Evolutionary conservation across 1,140 invertebrate species (phyloP), one percentile per base, ranked within the genome.

Genomic region (Helicoverpa zea): DNA sequence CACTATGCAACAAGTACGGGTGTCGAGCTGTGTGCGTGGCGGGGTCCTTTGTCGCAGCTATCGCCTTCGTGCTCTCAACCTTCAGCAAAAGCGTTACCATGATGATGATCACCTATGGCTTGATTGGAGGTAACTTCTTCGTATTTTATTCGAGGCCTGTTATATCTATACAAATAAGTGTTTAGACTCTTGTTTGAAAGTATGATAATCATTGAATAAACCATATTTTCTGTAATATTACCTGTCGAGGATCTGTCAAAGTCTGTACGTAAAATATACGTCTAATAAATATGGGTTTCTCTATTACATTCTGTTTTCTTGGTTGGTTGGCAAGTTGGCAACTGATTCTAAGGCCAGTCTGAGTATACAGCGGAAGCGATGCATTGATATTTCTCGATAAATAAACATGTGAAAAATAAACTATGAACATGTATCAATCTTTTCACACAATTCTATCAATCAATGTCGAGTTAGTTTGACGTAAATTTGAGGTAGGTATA

Each of bases 1-100:
- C 98, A 43, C 95, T 99, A 88, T 98, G 98, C 75, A 99, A 99
- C 95, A 99, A 98, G 91, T 99, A 97, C 94, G 99, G 99, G 9
- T 99, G 99, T 93, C 96, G 99, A 7, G 96, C 97, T 0, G 98
- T 99, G 0, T 99, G 98, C 89, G 98, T 99, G 74, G 97, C 97
- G 0, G 99, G 99, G 13, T 97, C 98, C 86, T 92, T 99, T 29
- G 96, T 99, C 54, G 97, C 98, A 29, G 96, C 97, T 35, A 88
- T 96, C 0, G 98, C 98, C n/a, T 99, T 99, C 92, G 96, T 98
- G 16, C 95, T 99, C 12, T 98, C 98, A 82, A 98, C 97, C n/a
- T 97, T 98, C 88, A 98, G 98, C 83, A 97, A 97, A 16, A 98
- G 97, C 82, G 97, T 99, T 79, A 97, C 97, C 88, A 96, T 98